phyloP scores from a whole-genome alignment of 2,888 invertebrate species.

The Kuschelorhynchus macadamiae region DNA sequence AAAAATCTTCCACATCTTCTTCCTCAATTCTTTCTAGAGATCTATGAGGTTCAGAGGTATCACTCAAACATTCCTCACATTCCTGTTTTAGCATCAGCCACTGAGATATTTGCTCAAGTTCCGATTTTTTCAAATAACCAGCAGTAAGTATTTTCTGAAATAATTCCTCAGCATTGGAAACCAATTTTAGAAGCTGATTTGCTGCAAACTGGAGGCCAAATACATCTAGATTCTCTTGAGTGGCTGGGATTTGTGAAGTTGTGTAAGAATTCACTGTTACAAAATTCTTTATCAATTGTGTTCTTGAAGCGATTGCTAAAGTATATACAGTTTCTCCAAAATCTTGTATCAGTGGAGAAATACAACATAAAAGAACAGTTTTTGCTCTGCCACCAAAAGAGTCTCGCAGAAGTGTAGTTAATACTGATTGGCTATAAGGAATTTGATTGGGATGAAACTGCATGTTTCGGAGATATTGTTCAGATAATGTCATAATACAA shows the following conservation, averaged over 20 bases:
- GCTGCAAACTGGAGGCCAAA: conserved; percentile 88
- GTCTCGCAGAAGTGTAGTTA: conserved; percentile 80
- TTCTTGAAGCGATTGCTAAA: conserved; percentile 77
- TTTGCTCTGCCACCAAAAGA: conserved; percentile 84
- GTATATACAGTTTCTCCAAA: conserved; percentile 79
- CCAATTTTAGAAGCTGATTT: conserved; percentile 85
- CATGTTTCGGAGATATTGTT: conserved; percentile 31
- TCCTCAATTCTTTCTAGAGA: conserved; percentile 73
- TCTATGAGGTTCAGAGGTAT: conserved; percentile 70
- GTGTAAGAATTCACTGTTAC: conserved; percentile 79
- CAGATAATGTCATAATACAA: conserved; percentile 74
- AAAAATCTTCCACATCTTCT: conserved; percentile 68
- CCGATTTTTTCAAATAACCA: conserved; percentile 78
- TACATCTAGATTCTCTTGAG: conserved; percentile 66
- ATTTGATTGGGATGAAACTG: conserved; percentile 59
- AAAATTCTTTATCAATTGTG: conserved; percentile 79
- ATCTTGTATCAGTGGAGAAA: conserved; percentile 79
- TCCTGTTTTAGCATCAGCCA: conserved; percentile 91
- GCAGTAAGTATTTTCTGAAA: conserved; percentile 82
- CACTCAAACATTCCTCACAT: conserved; percentile 85
- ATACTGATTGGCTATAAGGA: conserved; percentile 76
- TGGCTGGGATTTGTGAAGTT: conserved; percentile 57
- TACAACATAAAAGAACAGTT: conserved; percentile 80
- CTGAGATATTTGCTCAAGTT: conserved; percentile 83
- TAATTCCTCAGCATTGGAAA: conserved; percentile 87